Base-by-base conservation (phyloP, 2,113 vertebrate genomes). In the Trematocara nigrifrons region DNA sequence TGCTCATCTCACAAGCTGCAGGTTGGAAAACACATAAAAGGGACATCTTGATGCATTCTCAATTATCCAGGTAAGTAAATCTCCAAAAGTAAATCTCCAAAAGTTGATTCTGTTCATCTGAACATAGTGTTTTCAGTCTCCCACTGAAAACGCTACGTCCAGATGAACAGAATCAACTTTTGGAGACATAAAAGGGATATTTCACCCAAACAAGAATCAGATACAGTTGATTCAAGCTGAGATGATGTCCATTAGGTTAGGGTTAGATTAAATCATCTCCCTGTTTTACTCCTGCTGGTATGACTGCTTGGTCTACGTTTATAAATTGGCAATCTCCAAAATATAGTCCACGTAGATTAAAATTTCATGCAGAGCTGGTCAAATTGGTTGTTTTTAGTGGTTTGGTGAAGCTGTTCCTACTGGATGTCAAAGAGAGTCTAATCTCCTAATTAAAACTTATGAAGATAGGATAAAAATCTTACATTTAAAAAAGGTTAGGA, bases 1-100 rank as follows among this genome's bases (percentile, higher is more conserved):
- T 97, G 89, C 94, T 96, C 52, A 81, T 94, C 91, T 99, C 98
- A 83, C 98, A 99, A 33, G 98, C 99, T 99, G 95, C 20, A 47
- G 12, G 3, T 4, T 49, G 15, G 52, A 83, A 18, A 33, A 45
- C n/a, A 16, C 9, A 13, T 82, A 10, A 31, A 31, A 15, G 16
- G 45, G 16, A 51, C 4, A 51, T 18, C 56, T 33, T 59, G 29
- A 59, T 59, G 31, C 29, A 33, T 59, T 59, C 29, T 59, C 5
- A 59, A 33, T 33, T 33, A 59, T 59, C 56, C 29, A 33, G 15
- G 56, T 33, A 59, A 59, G 56, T 59, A 59, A 33, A 33, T 59
- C 56, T 51, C 49, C 16, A 51, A 51, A 51, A 51, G 49, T 51
- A 51, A 51, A 51, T 51, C 16, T 59, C 56, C 56, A 59, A 59